These are phyloP conservation scores for Brevipalpus yothersi DNA, from an alignment of 1,140 invertebrate genomes.

Conservation along the genomic window DNA sequence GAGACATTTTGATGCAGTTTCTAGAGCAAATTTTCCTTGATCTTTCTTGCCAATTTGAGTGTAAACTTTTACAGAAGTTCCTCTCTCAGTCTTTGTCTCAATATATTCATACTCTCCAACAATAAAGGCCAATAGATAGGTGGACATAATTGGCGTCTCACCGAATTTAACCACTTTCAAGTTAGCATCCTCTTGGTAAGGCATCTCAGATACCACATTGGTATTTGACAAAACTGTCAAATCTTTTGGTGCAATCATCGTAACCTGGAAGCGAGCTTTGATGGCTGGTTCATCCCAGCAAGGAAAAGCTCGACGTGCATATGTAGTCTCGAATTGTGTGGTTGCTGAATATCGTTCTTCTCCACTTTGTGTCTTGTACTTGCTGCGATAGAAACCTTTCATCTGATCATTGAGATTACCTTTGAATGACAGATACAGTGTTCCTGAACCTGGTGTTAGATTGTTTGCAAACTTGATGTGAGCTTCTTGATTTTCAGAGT, in stretches of 20 bases:
- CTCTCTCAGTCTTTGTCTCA: constrained; percentile 52
- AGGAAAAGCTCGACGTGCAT: constrained; percentile 63
- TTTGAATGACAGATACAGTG: constrained; percentile 41
- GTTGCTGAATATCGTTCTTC: constrained; percentile 58
- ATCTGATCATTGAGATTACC: constrained; percentile 78
- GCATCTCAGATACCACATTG: constrained; percentile 24
- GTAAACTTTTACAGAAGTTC: constrained; percentile 54
- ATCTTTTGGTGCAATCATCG: constrained; percentile 41
- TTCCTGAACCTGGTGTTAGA: constrained; percentile 35
- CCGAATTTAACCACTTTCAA: constrained; percentile 43
- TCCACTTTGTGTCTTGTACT: constrained; percentile 40
- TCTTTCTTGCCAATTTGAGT: constrained; percentile 73
- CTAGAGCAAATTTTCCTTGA: constrained; percentile 69
- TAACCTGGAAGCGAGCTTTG: constrained; percentile 82
- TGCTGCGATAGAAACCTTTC: constrained; percentile 78
- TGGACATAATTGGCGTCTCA: constrained; percentile 80
- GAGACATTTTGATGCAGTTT: constrained; percentile 21
- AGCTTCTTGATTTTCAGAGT: constrained; percentile 30
- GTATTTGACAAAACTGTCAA: constrained; percentile 72
- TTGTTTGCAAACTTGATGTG: constrained; percentile 34
- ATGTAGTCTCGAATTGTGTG: constrained; percentile 70
- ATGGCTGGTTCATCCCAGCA: constrained; percentile 93
- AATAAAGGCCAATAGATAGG: constrained; percentile 72
- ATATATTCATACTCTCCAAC: constrained; percentile 85
- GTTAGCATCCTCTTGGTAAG: constrained; percentile 18